phyloP scores from a whole-genome alignment of 2,113 vertebrate genomes.

The Eurystomus gularis region DNA sequence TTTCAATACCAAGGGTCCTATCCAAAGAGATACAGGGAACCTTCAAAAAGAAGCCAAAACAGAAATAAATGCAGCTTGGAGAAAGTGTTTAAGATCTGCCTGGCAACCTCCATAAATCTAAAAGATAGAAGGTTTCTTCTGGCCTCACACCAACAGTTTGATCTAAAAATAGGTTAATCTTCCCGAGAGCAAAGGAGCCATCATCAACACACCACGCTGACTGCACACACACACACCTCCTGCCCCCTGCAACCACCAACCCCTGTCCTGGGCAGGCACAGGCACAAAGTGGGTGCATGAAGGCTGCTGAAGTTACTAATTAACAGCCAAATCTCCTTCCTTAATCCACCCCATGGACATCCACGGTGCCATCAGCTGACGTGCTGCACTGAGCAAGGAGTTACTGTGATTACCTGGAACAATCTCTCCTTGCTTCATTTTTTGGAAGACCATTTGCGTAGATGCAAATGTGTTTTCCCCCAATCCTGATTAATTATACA shows the following conservation, averaged over 20 bases:
- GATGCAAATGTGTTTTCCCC: background rate
- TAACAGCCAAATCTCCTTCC: background rate
- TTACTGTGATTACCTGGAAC: background rate
- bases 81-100: conserved; percentile 70
- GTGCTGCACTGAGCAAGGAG: background rate
- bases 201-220: conserved; percentile 27
- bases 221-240: background rate
- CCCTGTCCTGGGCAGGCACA: background rate
- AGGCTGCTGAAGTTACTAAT: background rate
- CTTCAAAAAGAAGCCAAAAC: background rate
- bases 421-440: background rate
- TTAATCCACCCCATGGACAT: background rate
- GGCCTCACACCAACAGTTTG: conserved; percentile 68
- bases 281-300: background rate
- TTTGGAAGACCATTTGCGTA: background rate
- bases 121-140: conserved; percentile 69
- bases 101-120: conserved; percentile 76
- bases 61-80: conserved; percentile 54
- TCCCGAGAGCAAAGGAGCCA: conserved; percentile 73
- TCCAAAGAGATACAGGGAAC: background rate
- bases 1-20: background rate
- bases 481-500: background rate
- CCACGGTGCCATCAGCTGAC: accelerated
- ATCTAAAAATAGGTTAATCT: conserved; percentile 79
- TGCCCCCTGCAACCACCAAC: background rate